Percentiles rank a stretch among this genome's conserved stretches.
Conservation (phyloP, 2,113 vertebrate species). For the Malurus alboscapulatus region DNA sequence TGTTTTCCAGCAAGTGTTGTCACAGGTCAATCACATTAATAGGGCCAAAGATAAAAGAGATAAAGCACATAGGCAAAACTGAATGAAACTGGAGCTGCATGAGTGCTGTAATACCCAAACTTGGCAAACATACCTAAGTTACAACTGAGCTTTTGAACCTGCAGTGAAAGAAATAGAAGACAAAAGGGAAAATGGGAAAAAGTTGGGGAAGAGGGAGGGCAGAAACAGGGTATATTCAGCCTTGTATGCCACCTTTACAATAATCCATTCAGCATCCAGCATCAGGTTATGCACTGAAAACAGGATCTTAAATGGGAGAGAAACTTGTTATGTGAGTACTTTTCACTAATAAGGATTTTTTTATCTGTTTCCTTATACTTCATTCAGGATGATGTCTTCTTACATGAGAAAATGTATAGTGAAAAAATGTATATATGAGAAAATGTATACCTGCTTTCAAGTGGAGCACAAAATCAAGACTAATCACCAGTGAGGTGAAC, state of each 20-base stretch:
- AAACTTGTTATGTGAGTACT: background rate
- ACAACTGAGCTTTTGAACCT: slow-evolving; percentile 11
- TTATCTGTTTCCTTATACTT: background rate
- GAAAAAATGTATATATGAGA: too few species aligned
- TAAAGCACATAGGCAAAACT: background rate
- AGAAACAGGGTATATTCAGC: background rate
- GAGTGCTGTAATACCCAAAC: slow-evolving; percentile 34
- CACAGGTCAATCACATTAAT: background rate
- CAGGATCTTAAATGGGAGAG: background rate
- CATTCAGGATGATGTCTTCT: background rate
- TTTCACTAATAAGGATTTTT: slow-evolving; percentile 25
- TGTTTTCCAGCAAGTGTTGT: slow-evolving; percentile 11
- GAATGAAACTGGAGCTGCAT: slow-evolving; percentile 40
- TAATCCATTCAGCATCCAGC: background rate
- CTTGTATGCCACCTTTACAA: background rate
- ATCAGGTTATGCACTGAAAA: background rate
- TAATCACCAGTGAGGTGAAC: background rate
- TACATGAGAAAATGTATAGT: background rate
- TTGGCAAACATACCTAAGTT: background rate
- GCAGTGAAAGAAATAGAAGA: slow-evolving; percentile 1
- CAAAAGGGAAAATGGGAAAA: background rate
- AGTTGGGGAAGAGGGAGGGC: background rate
- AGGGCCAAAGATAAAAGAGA: slow-evolving; percentile 43
- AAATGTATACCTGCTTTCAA: background rate
- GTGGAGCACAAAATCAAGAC: background rate